phyloP scores from a whole-genome alignment of 2,797 vertebrate genomes.

The Sardinella longiceps region DNA sequence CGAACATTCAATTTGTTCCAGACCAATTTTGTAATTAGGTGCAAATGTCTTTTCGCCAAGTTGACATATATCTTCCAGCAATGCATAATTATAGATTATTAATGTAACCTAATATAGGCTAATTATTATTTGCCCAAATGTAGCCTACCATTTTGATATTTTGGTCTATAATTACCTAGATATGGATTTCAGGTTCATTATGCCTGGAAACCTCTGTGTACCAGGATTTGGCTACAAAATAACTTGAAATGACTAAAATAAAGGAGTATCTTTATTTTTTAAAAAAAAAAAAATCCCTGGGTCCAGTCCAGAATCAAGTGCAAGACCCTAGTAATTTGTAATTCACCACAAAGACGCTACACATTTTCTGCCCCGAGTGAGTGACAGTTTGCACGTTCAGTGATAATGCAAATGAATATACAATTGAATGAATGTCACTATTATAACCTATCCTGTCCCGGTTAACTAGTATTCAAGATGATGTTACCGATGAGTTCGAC shows the following conservation, averaged over 20 bases:
- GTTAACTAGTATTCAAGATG: neutral
- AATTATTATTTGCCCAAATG: neutral
- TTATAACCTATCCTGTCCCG: neutral
- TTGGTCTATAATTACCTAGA: neutral
- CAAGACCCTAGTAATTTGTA: neutral
- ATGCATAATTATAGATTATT: neutral
- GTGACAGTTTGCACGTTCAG: too few species aligned
- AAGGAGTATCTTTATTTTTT: neutral
- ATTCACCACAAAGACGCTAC: neutral
- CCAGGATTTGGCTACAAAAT: neutral
- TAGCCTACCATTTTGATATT: neutral
- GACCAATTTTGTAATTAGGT: neutral
- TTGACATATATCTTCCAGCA: neutral
- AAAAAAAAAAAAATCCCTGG: too few species aligned
- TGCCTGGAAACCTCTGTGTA: neutral
- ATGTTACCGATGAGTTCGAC: neutral
- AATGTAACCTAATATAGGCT: neutral
- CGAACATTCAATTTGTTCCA: neutral
- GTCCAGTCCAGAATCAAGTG: neutral
- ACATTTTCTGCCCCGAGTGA: too few species aligned
- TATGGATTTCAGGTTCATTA: neutral
- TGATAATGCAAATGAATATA: too few species aligned
- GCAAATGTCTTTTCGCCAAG: neutral
- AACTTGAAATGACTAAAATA: neutral
- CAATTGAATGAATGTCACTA: neutral